A percentile compares a stretch with the other conserved stretches of the same genome.
phyloP scores from a whole-genome alignment of 2,113 vertebrate genomes.

The Nestor notabilis region DNA sequence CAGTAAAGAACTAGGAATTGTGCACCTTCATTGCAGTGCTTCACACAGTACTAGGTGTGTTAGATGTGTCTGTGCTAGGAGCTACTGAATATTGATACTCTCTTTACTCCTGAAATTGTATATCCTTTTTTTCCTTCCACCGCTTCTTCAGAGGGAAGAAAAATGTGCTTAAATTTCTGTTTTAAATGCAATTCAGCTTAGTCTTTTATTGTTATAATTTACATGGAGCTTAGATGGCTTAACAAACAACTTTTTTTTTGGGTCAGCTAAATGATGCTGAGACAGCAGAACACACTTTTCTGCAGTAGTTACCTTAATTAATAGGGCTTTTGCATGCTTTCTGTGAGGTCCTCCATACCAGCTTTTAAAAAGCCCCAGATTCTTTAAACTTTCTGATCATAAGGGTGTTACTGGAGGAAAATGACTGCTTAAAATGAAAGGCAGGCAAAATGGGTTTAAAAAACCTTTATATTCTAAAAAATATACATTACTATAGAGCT shows the following conservation, averaged over 20 bases:
- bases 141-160: background rate
- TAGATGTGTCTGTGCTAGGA: background rate
- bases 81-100: background rate
- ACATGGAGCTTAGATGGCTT: background rate
- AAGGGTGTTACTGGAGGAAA: background rate
- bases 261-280: conserved; percentile 22
- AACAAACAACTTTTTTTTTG: conserved; percentile 14
- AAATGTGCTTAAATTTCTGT: background rate
- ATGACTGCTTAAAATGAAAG: background rate
- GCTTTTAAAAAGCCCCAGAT: background rate
- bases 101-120: background rate
- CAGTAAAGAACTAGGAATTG: background rate
- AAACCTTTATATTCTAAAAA: background rate
- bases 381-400: background rate
- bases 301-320: conserved; percentile 35
- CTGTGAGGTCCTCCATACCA: background rate
- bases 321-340: background rate
- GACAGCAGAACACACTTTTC: background rate
- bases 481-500: background rate
- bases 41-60: background rate
- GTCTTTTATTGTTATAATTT: conserved; percentile 5
- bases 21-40: background rate
- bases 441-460: background rate
- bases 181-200: background rate
- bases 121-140: background rate